A percentile compares a stretch with the other conserved stretches of the same genome.
phyloP scores from a whole-genome alignment of 2,797 vertebrate genomes.

The Spea hammondii region DNA sequence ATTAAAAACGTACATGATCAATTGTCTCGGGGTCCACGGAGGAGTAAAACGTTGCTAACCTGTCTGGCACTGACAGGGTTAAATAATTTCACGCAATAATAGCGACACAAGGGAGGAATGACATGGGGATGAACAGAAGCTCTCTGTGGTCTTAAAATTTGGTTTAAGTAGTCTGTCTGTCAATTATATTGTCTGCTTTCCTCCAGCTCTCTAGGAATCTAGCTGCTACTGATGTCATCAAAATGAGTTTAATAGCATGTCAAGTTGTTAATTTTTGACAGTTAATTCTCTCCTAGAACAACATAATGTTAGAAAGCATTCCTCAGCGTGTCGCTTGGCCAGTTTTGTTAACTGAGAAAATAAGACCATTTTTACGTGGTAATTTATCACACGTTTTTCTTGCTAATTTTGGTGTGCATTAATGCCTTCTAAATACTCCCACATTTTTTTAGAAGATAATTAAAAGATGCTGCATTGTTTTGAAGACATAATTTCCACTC shows the following conservation, averaged over 20 bases:
- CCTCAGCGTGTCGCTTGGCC: conserved; percentile 7
- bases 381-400: too few relatives aligned
- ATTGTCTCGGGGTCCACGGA: too few relatives aligned
- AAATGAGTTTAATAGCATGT: conserved; percentile 40
- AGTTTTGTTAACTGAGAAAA: background rate
- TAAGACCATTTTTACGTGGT: too few relatives aligned
- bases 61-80: background rate
- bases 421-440: too few relatives aligned
- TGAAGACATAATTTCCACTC: too few relatives aligned
- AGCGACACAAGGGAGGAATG: conserved; percentile 26
- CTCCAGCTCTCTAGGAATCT: conserved; percentile 11
- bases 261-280: conserved; percentile 46
- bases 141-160: conserved; percentile 43
- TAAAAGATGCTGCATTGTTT: too few relatives aligned
- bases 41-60: too few relatives aligned
- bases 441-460: too few relatives aligned
- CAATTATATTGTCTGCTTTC: conserved; percentile 39
- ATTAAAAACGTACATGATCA: too few relatives aligned
- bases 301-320: conserved; percentile 34
- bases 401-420: too few relatives aligned
- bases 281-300: conserved; percentile 37
- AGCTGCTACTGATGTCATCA: conserved; percentile 27
- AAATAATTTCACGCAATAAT: conserved; percentile 18
- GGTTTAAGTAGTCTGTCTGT: conserved; percentile 38
- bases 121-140: conserved; percentile 37